phyloP scores from a whole-genome alignment of 2,797 vertebrate species.

The Leucoraja ocellata region DNA sequence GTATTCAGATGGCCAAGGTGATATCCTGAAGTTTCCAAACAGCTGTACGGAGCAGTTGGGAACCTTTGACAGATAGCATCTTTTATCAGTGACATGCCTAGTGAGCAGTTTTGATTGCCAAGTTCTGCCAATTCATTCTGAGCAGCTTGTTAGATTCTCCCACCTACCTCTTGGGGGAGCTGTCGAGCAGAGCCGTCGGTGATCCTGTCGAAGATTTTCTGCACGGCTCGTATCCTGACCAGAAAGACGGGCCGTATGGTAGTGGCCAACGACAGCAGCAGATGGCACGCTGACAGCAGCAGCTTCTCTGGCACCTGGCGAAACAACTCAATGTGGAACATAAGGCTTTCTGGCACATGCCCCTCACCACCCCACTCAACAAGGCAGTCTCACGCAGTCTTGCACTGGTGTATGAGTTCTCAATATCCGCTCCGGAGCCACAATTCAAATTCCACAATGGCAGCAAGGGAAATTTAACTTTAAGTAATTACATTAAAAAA shows the following conservation, averaged over 20 bases:
- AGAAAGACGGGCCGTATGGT: slow-evolving; percentile 89
- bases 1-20: background rate
- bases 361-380: background rate
- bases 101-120: background rate
- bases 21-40: background rate
- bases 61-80: background rate
- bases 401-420: too few species aligned
- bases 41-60: background rate
- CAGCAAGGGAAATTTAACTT: too few species aligned
- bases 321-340: background rate
- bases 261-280: slow-evolving; percentile 85
- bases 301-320: slow-evolving; percentile 89
- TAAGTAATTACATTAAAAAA: too few species aligned
- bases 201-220: slow-evolving; percentile 89
- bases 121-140: background rate
- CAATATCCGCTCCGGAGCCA: too few species aligned
- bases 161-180: slow-evolving; percentile 77
- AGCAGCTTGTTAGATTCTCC: background rate
- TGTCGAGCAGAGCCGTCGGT: slow-evolving; percentile 75
- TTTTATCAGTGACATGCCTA: background rate
- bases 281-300: slow-evolving; percentile 82
- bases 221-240: slow-evolving; percentile 81
- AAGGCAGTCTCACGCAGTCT: background rate
- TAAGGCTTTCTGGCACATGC: background rate
- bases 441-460: too few species aligned